phyloP scores from a whole-genome alignment of 2,797 vertebrate genomes.

The Lepus townsendii region DNA sequence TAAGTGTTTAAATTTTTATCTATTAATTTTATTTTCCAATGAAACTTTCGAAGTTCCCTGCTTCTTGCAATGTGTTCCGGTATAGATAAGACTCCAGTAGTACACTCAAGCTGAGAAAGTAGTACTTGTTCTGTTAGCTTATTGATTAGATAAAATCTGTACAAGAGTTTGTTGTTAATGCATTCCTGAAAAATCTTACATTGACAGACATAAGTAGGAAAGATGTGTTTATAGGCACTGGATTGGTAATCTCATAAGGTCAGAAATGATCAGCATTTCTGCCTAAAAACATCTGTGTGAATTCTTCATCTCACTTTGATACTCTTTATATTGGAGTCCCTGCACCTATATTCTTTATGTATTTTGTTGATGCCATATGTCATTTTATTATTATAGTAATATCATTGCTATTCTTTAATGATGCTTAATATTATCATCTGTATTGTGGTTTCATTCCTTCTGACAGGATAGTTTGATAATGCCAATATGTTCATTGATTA shows the following conservation, averaged over 20 bases:
- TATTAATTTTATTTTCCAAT: too few species aligned
- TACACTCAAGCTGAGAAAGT: not conserved
- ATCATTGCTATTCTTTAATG: not conserved
- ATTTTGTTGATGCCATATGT: not conserved
- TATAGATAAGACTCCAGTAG: not conserved
- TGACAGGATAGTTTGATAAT: not conserved
- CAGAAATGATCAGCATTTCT: not conserved
- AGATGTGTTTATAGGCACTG: not conserved
- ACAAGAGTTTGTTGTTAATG: not conserved
- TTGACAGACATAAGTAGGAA: not conserved
- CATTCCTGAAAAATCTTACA: not conserved
- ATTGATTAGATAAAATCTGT: not conserved
- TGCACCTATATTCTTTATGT: not conserved
- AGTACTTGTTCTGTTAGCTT: not conserved
- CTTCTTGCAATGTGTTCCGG: not conserved
- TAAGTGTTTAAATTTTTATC: too few species aligned
- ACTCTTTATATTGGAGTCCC: not conserved
- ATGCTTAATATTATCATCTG: not conserved
- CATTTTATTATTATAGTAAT: not conserved
- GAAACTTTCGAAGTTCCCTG: too few species aligned
- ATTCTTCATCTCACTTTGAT: not conserved
- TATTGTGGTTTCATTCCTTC: not conserved
- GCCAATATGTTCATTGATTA: not conserved
- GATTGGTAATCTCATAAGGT: not conserved
- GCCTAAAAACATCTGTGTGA: not conserved